Evolutionary conservation across 2,797 vertebrate species (phyloP), one percentile per base, ranked within the genome.

Genomic region (Periophthalmus magnuspinnatus): DNA sequence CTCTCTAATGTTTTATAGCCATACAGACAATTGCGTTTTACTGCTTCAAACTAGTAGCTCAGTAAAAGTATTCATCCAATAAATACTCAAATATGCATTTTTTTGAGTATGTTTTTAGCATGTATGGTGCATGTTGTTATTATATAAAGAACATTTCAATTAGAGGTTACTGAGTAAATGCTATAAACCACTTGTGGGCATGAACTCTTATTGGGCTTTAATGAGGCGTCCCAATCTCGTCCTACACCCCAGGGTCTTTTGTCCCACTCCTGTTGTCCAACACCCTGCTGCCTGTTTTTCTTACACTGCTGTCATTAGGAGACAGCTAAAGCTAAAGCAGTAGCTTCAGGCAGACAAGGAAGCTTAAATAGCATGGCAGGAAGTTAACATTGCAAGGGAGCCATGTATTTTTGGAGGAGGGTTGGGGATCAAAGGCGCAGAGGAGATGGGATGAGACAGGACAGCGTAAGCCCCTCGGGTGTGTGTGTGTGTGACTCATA

Each of bases 401-500:
- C 64, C 62, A 74, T 84, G 82, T 88, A 88, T 90, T 89, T 89
- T 88, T 79, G 75, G 83, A 74, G 83, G 80, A 81, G 76, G 80
- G 65, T 77, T 84, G 74, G 76, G 81, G 87, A 88, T 90, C 87
- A 89, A 88, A 90, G 88, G 63, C 71, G 16, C 78, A 75, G 69
- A 86, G 77, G 79, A 90, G 88, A 92, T 88, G 76, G 78, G 82
- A 92, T 87, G 80, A 90, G 90, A 89, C 90, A 90, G 86, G 88
- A 78, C 78, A 84, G 80, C 67, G 65, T 79, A 81, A 74, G 82
- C 84, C 89, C 86, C 82, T 85, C 81, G 85, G 88, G 83, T 83
- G 77, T 81, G 78, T 84, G 81, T 84, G 81, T 80, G 55, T 41
- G 65, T 76, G 80, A 81, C 83, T 88, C 74, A 77, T 83, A 77